Conservation (phyloP, 2,888 invertebrate species). For the Atethmia centrago region DNA sequence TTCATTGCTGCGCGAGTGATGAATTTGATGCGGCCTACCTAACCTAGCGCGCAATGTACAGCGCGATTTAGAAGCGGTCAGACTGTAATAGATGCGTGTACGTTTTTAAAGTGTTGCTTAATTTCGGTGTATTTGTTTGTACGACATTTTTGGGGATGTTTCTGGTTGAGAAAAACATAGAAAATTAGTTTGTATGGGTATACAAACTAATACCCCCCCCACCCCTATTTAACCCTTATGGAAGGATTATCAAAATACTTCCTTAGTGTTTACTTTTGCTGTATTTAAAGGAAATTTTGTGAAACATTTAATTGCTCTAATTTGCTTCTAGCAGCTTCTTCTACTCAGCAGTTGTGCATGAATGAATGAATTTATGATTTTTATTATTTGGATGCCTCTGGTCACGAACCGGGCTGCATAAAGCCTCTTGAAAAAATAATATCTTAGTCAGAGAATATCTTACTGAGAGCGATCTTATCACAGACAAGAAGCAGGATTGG, state of each 20-base stretch:
- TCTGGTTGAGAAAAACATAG: conserved; percentile 4
- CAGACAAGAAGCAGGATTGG: not conserved
- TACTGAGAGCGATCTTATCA: not conserved
- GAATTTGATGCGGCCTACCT: conserved; percentile 66
- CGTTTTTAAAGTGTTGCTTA: conserved; percentile 66
- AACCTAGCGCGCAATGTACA: conserved; percentile 61
- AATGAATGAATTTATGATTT: not conserved
- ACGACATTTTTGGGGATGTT: conserved; percentile 20
- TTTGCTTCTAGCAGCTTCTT: no score
- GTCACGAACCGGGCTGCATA: not conserved
- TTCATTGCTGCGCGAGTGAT: conserved; percentile 70
- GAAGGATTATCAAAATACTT: not conserved
- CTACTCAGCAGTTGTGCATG: not conserved
- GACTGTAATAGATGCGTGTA: conserved; percentile 62
- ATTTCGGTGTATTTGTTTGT: conserved; percentile 60
- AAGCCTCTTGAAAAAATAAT: no score
- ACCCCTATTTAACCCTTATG: not conserved
- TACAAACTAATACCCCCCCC: no score
- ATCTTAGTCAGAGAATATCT: no score
- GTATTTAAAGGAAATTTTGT: not conserved
- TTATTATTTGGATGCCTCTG: not conserved
- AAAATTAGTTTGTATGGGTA: no score
- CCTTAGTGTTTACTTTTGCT: not conserved
- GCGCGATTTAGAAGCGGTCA: conserved; percentile 67
- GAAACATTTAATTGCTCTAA: no score